Percentiles rank a stretch among this genome's conserved stretches.
phyloP scores from a whole-genome alignment of 1,140 invertebrate species.

The Cotesia chilonis region DNA sequence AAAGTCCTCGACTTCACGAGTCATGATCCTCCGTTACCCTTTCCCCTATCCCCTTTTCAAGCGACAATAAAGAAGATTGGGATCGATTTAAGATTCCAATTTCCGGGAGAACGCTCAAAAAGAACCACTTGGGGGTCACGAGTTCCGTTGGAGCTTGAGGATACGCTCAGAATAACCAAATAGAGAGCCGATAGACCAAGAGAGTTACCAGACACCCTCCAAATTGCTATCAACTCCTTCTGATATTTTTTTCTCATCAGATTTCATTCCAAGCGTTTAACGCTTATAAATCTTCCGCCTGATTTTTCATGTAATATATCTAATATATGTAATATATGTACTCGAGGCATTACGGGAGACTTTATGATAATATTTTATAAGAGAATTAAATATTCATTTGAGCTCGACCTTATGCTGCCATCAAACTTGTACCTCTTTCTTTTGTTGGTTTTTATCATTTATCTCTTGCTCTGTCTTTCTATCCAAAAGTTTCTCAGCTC shows the following conservation, averaged over 20 bases:
- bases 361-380: slow-evolving; percentile 45
- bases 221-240: slow-evolving; percentile 17
- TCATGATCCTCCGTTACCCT: slow-evolving; percentile 24
- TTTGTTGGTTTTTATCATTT: not conserved
- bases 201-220: not conserved
- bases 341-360: no score
- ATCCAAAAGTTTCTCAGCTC: no score
- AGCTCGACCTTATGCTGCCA: slow-evolving; percentile 38
- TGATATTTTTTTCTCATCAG: not conserved
- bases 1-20: not conserved
- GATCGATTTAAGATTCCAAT: slow-evolving; percentile 61
- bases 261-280: not conserved
- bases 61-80: slow-evolving; percentile 52
- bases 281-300: not conserved
- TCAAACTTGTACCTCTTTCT: slow-evolving; percentile 19
- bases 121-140: slow-evolving; percentile 35
- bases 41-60: not conserved
- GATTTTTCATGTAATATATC: no score
- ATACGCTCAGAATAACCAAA: not conserved
- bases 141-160: not conserved
- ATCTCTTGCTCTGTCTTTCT: no score
- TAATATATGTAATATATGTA: no score
- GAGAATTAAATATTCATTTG: slow-evolving; percentile 60
- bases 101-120: slow-evolving; percentile 44
- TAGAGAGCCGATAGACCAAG: no score